phyloP scores from a whole-genome alignment of 2,888 invertebrate species.

The Aphodius sticticus region DNA sequence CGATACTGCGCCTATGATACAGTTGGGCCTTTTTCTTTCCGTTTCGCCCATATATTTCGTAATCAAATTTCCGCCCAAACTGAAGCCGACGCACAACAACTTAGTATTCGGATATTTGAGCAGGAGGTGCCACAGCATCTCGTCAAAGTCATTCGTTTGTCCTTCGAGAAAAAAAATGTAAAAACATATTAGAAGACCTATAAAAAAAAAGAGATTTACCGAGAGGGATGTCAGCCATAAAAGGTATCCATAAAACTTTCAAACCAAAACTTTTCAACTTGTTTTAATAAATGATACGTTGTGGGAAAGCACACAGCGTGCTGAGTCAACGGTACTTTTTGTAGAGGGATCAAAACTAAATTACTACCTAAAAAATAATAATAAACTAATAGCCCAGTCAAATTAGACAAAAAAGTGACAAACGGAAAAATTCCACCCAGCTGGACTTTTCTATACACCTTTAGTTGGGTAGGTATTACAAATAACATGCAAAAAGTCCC shows the following conservation, averaged over 20 bases:
- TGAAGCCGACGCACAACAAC: slow-evolving; percentile 89
- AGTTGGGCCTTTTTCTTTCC: slow-evolving; percentile 68
- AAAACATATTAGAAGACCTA: background rate
- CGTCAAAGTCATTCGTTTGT: slow-evolving; percentile 86
- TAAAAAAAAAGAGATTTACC: background rate
- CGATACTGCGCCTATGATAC: slow-evolving; percentile 88
- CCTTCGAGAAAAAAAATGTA: slow-evolving; percentile 64
- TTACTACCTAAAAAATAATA: no score
- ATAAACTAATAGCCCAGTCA: no score
- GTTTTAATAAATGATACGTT: no score
- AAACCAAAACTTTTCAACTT: no score
- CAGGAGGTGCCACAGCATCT: slow-evolving; percentile 80
- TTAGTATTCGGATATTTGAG: slow-evolving; percentile 79
- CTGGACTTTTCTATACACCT: background rate
- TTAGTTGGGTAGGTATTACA: background rate
- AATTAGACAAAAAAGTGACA: no score
- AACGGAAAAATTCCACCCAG: background rate
- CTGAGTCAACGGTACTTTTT: no score
- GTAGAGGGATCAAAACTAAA: no score
- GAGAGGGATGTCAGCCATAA: no score
- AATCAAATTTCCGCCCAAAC: slow-evolving; percentile 91
- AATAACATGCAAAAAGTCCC: background rate
- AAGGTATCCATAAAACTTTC: no score
- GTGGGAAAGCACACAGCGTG: no score
- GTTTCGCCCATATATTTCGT: slow-evolving; percentile 91